These are phyloP conservation scores for Sebastes taczanowskii DNA, from an alignment of 2,797 vertebrate species.

Conservation along the genomic window DNA sequence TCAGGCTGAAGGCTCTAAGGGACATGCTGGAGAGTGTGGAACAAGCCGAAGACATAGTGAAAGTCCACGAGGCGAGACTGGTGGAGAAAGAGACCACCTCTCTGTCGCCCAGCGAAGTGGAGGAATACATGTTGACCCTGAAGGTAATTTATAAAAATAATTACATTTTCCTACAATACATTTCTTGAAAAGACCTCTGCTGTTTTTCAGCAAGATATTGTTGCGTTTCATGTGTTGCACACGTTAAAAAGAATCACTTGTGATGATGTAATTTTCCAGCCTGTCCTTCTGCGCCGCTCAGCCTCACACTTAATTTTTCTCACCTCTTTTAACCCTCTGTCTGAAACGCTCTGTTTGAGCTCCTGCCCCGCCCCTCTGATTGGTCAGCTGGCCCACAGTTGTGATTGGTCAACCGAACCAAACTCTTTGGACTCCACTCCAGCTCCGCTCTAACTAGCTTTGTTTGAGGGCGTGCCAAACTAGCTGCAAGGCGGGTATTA, in stretches of 20 bases:
- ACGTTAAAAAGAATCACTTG: background rate
- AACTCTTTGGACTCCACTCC: too few species aligned
- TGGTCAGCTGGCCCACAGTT: too few species aligned
- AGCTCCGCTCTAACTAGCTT: too few species aligned
- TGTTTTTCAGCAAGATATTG: background rate
- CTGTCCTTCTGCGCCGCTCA: background rate
- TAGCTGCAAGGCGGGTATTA: too few species aligned
- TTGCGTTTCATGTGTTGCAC: background rate
- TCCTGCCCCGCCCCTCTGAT: too few species aligned
- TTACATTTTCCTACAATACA: background rate
- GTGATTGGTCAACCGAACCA: too few species aligned
- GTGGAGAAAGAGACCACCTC: conserved; percentile 95
- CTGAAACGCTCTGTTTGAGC: too few species aligned
- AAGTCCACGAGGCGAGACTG: conserved; percentile 92
- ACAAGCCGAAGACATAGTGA: conserved; percentile 90
- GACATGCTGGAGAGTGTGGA: conserved; percentile 88
- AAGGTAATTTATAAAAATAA: conserved; percentile 46
- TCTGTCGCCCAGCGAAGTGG: conserved; percentile 88
- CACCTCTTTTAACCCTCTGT: too few species aligned
- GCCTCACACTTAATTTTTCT: too few species aligned
- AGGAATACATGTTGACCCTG: conserved; percentile 83
- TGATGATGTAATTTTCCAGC: background rate
- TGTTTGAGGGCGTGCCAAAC: too few species aligned
- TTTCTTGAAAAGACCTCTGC: background rate
- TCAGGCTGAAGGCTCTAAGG: conserved; percentile 86